Conservation (phyloP, 2,888 invertebrate species). For the Troides helena region DNA sequence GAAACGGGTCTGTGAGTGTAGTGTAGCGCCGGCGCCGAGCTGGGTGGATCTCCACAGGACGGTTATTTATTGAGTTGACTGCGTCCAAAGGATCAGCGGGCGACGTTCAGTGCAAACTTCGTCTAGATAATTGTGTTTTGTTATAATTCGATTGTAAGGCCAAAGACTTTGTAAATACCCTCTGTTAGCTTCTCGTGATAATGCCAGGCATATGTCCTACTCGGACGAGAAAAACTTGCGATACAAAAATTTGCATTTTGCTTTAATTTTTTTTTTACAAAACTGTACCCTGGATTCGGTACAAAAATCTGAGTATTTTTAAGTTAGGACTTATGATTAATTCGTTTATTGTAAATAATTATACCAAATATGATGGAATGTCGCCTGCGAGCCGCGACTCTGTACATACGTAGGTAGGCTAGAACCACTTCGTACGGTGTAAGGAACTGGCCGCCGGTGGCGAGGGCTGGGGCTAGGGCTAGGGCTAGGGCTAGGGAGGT, state of each 20-base stretch:
- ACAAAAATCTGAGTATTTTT: constrained; percentile 72
- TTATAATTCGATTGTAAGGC: constrained; percentile 69
- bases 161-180: constrained; percentile 77
- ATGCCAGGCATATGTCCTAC: constrained; percentile 50
- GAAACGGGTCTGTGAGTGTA: constrained; percentile 49
- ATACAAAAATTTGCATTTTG: constrained; percentile 77
- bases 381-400: constrained; percentile 49
- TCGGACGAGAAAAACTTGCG: constrained; percentile 59
- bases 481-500: constrained; percentile 50
- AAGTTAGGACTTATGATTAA: constrained; percentile 61
- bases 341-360: constrained; percentile 74
- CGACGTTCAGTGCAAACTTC: constrained; percentile 56
- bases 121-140: constrained; percentile 54
- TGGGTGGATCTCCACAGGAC: constrained; percentile 34
- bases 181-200: constrained; percentile 48
- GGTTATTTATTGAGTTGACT: constrained; percentile 48
- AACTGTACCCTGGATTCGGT: constrained; percentile 68
- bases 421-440: constrained; percentile 45
- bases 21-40: constrained; percentile 41
- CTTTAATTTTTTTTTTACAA: constrained; percentile 66
- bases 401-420: constrained; percentile 69
- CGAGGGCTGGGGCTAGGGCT: constrained; percentile 42
- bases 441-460: constrained; percentile 58
- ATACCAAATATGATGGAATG: constrained; percentile 75
- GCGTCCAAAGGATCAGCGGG: constrained; percentile 36